phyloP scores from a whole-genome alignment of 2,888 invertebrate species.

The Myopa tessellatipennis region DNA sequence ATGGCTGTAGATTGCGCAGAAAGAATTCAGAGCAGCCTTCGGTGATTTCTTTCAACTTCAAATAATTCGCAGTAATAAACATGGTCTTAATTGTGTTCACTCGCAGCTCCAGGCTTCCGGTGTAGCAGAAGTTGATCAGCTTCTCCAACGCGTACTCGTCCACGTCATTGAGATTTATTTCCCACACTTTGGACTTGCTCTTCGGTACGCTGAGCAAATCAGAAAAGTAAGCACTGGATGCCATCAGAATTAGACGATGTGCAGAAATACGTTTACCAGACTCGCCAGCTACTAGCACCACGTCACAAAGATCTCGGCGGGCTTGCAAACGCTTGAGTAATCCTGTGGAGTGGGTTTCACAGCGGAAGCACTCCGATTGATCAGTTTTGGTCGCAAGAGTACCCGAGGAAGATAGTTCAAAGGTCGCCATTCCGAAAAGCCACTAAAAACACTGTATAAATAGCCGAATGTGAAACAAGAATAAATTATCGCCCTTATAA shows the following conservation, averaged over 20 bases:
- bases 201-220: slow-evolving; percentile 94
- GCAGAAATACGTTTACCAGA: slow-evolving; percentile 73
- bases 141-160: slow-evolving; percentile 87
- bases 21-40: slow-evolving; percentile 86
- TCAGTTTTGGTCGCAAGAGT: no score
- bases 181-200: slow-evolving; percentile 83
- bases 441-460: no score
- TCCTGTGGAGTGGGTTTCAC: no score
- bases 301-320: no score
- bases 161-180: slow-evolving; percentile 85
- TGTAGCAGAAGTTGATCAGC: slow-evolving; percentile 91
- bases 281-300: no score
- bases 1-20: slow-evolving; percentile 82
- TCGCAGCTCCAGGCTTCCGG: slow-evolving; percentile 80
- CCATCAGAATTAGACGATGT: slow-evolving; percentile 88
- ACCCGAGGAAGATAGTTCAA: no score
- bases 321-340: no score
- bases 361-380: no score
- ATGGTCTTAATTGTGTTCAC: slow-evolving; percentile 94
- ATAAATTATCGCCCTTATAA: no score
- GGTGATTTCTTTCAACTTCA: slow-evolving; percentile 87
- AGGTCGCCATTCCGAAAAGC: no score
- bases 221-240: slow-evolving; percentile 93
- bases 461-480: no score
- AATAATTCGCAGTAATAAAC: slow-evolving; percentile 86